Percentiles rank a stretch among this genome's conserved stretches.
These are phyloP conservation scores for Danionella cerebrum DNA, from an alignment of 2,113 vertebrate genomes.

Conservation along the genomic window DNA sequence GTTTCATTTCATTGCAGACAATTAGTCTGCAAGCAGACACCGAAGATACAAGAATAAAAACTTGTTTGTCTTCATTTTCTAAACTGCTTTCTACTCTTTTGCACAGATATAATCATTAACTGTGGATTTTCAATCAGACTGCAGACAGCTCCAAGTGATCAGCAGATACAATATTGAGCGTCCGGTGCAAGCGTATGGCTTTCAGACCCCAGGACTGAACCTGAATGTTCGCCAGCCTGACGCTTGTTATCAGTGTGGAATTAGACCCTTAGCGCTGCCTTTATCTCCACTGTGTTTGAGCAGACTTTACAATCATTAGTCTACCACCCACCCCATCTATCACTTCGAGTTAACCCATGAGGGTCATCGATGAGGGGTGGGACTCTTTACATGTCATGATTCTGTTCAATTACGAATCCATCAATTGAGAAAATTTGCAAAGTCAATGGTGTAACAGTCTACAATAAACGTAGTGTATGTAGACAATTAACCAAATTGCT, in stretches of 20 bases:
- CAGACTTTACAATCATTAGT: conserved; percentile 57
- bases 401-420: too few relatives aligned
- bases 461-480: too few relatives aligned
- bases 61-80: background rate
- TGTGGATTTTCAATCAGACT: background rate
- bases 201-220: conserved; percentile 9
- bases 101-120: background rate
- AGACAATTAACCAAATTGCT: too few relatives aligned
- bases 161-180: background rate
- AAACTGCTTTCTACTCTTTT: background rate
- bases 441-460: too few relatives aligned
- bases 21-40: background rate
- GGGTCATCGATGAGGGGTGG: too few relatives aligned
- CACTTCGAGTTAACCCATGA: conserved; percentile 49
- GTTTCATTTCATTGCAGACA: background rate
- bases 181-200: background rate
- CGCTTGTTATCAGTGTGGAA: conserved; percentile 64
- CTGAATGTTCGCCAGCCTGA: conserved; percentile 10
- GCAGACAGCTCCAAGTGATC: background rate
- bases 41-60: too few relatives aligned
- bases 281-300: conserved; percentile 66
- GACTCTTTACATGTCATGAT: too few relatives aligned
- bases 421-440: too few relatives aligned
- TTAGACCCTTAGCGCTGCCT: conserved; percentile 63
- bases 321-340: conserved; percentile 26